Conservation (phyloP, 2,797 vertebrate genomes). For the Silurus aristotelis region DNA sequence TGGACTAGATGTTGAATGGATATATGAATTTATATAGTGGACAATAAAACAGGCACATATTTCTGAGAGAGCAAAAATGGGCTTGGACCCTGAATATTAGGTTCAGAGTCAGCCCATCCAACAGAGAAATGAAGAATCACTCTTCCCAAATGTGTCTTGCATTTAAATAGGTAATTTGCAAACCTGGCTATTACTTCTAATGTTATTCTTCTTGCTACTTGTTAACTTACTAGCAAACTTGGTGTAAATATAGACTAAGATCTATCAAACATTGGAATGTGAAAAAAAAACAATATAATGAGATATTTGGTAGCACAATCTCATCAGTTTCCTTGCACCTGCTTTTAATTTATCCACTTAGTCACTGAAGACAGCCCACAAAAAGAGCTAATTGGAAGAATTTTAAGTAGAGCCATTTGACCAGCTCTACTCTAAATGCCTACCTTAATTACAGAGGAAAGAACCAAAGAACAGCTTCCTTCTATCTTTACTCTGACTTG, state of each 20-base stretch:
- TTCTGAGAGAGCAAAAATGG: not conserved
- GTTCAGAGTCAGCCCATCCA: not conserved
- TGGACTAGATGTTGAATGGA: not conserved
- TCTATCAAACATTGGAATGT: too few relatives aligned
- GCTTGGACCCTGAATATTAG: not conserved
- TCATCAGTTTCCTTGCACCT: not conserved
- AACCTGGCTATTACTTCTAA: not conserved
- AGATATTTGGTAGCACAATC: not conserved
- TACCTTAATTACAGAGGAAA: constrained; percentile 23
- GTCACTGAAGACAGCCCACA: not conserved
- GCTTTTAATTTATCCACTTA: not conserved
- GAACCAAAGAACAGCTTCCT: constrained; percentile 41
- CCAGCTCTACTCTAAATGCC: not conserved
- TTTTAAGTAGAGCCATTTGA: not conserved
- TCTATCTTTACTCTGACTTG: constrained; percentile 28
- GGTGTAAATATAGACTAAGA: not conserved
- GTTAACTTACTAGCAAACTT: not conserved
- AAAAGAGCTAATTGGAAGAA: constrained; percentile 1
- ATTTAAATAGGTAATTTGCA: not conserved
- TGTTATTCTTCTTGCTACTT: not conserved
- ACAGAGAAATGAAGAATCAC: not conserved
- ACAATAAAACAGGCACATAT: not conserved
- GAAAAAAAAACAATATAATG: not conserved
- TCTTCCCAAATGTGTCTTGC: not conserved
- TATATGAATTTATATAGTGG: not conserved